Evolutionary conservation across 2,797 vertebrate species (phyloP).

Genomic region (Cygnus olor): DNA sequence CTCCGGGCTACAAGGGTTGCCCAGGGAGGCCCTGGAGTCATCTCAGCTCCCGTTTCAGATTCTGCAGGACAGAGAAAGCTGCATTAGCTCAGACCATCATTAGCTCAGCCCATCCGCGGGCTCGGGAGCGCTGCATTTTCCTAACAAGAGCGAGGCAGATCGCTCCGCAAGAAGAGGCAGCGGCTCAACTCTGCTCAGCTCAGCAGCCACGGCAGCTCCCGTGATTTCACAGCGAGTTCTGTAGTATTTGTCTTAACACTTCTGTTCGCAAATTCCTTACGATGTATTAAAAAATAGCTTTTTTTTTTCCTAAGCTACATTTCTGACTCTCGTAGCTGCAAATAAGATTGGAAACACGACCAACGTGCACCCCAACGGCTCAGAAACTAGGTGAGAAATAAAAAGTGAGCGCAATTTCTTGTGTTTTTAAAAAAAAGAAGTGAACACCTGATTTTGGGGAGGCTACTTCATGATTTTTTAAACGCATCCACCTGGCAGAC

Average conservation of each 20-base stretch:
- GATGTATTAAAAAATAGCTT: not conserved
- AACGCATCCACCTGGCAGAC: slow-evolving; percentile 8
- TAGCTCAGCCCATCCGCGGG: not conserved
- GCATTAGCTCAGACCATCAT: not conserved
- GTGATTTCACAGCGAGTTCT: not conserved
- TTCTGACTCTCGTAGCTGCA: not conserved
- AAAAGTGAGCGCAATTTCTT: not conserved
- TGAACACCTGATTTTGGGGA: not conserved
- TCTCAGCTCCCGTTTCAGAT: not conserved
- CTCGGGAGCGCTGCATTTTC: not conserved
- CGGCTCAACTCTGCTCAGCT: not conserved
- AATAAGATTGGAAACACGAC: not conserved
- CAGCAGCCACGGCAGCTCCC: not conserved
- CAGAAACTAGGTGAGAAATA: not conserved
- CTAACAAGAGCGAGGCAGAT: not conserved
- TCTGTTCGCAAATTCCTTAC: not conserved
- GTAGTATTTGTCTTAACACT: not conserved
- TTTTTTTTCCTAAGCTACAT: not conserved
- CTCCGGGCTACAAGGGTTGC: too few species aligned
- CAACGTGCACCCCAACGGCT: not conserved
- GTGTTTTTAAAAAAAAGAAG: not conserved
- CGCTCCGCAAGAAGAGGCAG: fast-evolving
- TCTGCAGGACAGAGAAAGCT: not conserved
- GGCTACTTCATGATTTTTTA: slow-evolving; percentile 16
- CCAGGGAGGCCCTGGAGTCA: not conserved